These are phyloP conservation scores for Seriola quinqueradiata DNA, from an alignment of 2,113 vertebrate species.

Conservation along the genomic window DNA sequence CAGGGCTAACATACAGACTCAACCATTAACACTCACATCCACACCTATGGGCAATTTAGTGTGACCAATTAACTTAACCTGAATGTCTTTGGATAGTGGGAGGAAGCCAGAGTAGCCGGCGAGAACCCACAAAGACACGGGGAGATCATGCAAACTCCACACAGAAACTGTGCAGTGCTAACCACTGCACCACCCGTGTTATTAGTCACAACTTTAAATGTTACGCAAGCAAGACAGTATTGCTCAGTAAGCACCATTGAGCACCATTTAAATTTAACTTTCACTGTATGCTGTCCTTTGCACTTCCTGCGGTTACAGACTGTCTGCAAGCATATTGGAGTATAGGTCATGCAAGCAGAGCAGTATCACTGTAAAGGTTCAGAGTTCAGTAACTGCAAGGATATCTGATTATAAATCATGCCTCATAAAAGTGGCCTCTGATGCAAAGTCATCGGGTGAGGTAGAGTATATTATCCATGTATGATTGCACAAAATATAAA, in stretches of 20 bases:
- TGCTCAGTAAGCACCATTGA: not conserved
- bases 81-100: no score
- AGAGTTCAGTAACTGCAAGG: conserved; percentile 2
- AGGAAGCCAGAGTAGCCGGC: no score
- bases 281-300: not conserved
- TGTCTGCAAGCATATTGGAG: not conserved
- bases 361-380: conserved; percentile 26
- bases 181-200: no score
- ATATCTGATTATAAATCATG: not conserved
- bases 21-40: no score
- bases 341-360: not conserved
- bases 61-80: no score
- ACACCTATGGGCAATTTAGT: no score
- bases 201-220: no score
- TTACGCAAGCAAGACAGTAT: not conserved
- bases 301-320: not conserved
- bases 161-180: no score
- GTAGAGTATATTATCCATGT: not conserved
- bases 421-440: conserved; percentile 1
- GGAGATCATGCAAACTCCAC: no score
- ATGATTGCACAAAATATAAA: not conserved
- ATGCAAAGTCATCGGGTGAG: not conserved
- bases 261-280: not conserved
- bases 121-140: no score
- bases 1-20: no score